Evolutionary conservation across 2,888 invertebrate species (phyloP), one percentile per base, ranked within the genome.

Genomic region (Leucozona laternaria): DNA sequence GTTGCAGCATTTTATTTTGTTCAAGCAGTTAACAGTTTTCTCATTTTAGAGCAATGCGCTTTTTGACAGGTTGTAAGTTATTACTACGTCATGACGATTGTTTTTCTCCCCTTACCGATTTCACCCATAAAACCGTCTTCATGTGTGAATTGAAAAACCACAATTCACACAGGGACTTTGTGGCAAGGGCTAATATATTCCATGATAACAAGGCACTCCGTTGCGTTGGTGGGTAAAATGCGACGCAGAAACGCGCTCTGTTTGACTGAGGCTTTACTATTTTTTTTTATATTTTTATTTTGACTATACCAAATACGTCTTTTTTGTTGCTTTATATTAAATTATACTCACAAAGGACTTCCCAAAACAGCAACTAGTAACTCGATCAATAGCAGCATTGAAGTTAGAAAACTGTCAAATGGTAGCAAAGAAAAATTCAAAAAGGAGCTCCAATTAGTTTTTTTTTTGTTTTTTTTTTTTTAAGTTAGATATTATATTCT

Each of bases 271-370:
- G 8, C 45, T 45, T 45, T 17, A 10, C 1, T 89, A 91, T 89
- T 90, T 90, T 45, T 62, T 25, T 28, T 48, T 40, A 45, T 53
- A 20, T 48, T 34, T 75, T 40, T 43, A 25, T 34, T 22, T 84
- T 57, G 64, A 76, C 75, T 79, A n/a, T n/a, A 76, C 76, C 25
- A 72, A 62, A 71, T 79, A 77, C 48, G 60, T 60, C 50, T 60
- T 84, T 70, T 55, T 81, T 68, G 66, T 71, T 50, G 66, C 73
- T 77, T 40, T 70, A 37, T 84, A 76, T 78, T 78, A 75, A 79
- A 71, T 57, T 89, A 89, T 91, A 92, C 91, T 91, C 91, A 92
- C 91, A 91, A 91, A 89, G 90, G 90, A 91, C 90, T 91, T 90
- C 89, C 91, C 90, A 90, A 90, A 91, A 91, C 92, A 91, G 91